Evolutionary conservation across 2,888 invertebrate species (phyloP), one percentile per base, ranked within the genome.

Genomic region (Mythimna vitellina): DNA sequence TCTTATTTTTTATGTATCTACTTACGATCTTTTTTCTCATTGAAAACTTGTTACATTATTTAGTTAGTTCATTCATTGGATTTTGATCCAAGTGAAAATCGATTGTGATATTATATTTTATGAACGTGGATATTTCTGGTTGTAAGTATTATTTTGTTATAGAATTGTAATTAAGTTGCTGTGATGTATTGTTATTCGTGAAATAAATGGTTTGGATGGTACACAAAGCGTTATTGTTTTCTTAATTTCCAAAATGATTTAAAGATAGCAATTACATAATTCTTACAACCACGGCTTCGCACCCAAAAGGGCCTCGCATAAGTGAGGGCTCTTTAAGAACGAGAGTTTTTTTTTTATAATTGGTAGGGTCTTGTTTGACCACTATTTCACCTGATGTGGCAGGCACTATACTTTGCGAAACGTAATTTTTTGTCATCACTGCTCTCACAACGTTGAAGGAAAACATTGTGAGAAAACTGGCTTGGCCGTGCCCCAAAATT

Each of bases 71-170:
- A 42, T 67, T 85, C 42, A 17, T 46, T 46, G 46, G 74, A 77
- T 77, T 77, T 25, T 7, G 29, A 75, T 81, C 67, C 70, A 82
- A 74, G 56, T 82, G 54, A 49, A 87, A 87, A 86, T 87, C 80
- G 62, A 83, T 80, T 83, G 86, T 86, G 86, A 86, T 86, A 87
- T 82, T 86, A 84, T 62, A 58, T 82, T 80, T 84, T 73, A 72
- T 75, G 63, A 66, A 73, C 64, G 70, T 79, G 54, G 35, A 71
- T 81, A 76, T 73, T 83, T 87, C 71, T 80, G 84, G 75, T 77
- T 78, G 60, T 87, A 85, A 84, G 80, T 84, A 85, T 83, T 87
- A 76, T 80, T 75, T 81, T 80, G 71, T 78, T 76, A 75, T 78
- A 74, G 69, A 80, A 64, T 61, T 79, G 64, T 83, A 79, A 81